Percentiles rank a stretch among this genome's conserved stretches.
Conservation (phyloP, 2,113 vertebrate genomes). For the Spea multiplicata region DNA sequence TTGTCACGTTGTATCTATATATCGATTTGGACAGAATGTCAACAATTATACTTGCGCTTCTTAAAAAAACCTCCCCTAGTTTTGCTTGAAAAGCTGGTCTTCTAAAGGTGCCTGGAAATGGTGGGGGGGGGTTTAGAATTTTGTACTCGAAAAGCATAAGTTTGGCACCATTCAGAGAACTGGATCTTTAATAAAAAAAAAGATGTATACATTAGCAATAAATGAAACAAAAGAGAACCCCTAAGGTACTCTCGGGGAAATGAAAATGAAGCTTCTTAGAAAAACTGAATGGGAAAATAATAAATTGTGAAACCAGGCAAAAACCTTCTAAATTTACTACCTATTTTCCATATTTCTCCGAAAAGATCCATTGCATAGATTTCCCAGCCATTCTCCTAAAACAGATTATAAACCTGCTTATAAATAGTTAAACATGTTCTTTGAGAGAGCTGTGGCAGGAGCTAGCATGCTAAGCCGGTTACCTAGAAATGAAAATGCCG, state of each 20-base stretch:
- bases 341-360: conserved; percentile 17
- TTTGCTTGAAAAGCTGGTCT: no score
- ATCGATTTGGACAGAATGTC: no score
- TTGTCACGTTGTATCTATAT: no score
- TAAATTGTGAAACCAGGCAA: not conserved
- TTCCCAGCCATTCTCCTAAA: conserved; percentile 39
- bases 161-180: conserved; percentile 8
- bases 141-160: not conserved
- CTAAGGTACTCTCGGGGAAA: no score
- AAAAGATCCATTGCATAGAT: conserved; percentile 19
- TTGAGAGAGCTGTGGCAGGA: conserved; percentile 30
- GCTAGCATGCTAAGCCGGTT: conserved; percentile 32
- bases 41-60: no score
- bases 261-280: not conserved
- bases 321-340: not conserved
- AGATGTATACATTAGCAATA: no score
- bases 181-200: not conserved
- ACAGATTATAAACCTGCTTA: conserved; percentile 40
- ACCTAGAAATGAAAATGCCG: conserved; percentile 37
- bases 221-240: no score
- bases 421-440: conserved; percentile 44
- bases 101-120: no score
- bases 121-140: not conserved
- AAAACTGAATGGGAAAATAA: not conserved
- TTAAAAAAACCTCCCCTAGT: no score